Evolutionary conservation across 1,140 invertebrate species (phyloP).

Genomic region (Yoshiicerus persimilis): DNA sequence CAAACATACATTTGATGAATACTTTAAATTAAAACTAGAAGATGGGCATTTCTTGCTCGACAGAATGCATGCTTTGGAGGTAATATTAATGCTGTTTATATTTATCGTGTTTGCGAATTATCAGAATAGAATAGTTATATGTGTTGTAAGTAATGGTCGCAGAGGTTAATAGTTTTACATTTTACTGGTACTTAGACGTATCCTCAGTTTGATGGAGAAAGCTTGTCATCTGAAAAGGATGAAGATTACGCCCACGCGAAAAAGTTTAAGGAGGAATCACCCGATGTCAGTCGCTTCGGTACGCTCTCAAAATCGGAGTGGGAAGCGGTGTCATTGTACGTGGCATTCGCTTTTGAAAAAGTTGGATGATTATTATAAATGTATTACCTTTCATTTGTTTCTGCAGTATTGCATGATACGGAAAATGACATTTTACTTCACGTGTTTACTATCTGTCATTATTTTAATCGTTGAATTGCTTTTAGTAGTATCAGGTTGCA

Average conservation of each 20-base stretch:
- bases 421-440: not conserved
- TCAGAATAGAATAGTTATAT: too few species aligned
- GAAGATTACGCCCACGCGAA: conserved; percentile 75
- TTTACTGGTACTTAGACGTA: too few species aligned
- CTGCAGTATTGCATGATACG: not conserved
- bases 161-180: too few species aligned
- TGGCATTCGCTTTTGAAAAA: conserved; percentile 82
- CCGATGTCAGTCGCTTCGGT: conserved; percentile 61
- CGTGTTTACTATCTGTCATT: not conserved
- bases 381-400: not conserved
- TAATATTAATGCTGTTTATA: conserved; percentile 50
- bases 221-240: conserved; percentile 61
- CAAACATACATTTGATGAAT: conserved; percentile 76
- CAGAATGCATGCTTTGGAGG: conserved; percentile 75
- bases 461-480: not conserved
- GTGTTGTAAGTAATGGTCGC: too few species aligned
- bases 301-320: conserved; percentile 89
- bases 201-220: conserved; percentile 60
- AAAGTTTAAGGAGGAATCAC: conserved; percentile 61
- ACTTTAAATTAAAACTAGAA: conserved; percentile 67
- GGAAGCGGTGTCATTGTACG: conserved; percentile 85
- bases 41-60: conserved; percentile 65
- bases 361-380: not conserved
- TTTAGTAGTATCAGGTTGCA: too few species aligned
- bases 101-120: not conserved